Evolutionary conservation across 2,113 vertebrate species (phyloP).

Genomic region (Mus musculus): GRCm39 chr12:106678501-106679000

Average conservation of each 20-base stretch:
- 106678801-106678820: neutral
- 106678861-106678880: neutral
- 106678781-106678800: neutral
- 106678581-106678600: no score
- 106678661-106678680: neutral
- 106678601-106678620: accelerated
- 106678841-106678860: neutral
- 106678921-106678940: neutral
- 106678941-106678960: neutral
- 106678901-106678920: neutral
- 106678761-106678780: slow-evolving; percentile 1
- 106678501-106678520: neutral
- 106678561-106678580: no score
- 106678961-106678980: accelerated
- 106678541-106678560: neutral
- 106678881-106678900: neutral
- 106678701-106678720: neutral
- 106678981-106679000: neutral
- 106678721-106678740: slow-evolving; percentile 26
- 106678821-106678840: neutral
- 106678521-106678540: neutral
- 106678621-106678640: neutral
- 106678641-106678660: accelerated
- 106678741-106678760: neutral
- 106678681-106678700: neutral